phyloP scores from a whole-genome alignment of 30 jellyfish, hydroid and myxozoan genomes.

The Clytia hemisphaerica region DNA sequence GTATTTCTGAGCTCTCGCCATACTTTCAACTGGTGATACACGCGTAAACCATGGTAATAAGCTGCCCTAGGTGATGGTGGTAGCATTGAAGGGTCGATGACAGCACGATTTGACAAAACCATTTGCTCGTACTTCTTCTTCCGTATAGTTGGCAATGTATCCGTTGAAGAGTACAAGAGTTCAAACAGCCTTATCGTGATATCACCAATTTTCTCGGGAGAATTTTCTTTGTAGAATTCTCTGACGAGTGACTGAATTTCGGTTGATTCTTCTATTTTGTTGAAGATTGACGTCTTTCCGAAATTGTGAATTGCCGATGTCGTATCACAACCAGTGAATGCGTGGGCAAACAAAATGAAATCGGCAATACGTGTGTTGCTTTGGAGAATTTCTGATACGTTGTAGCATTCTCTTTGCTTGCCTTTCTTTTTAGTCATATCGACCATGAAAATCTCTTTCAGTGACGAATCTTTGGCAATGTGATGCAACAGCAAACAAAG shows the following conservation, averaged over 20 bases:
- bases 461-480: background rate
- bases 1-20: constrained; percentile 19
- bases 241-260: background rate
- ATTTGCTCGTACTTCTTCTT: constrained; percentile 36
- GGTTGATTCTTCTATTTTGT: background rate
- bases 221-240: background rate
- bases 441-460: constrained; percentile 23
- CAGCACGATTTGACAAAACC: constrained; percentile 30
- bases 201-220: constrained; percentile 21
- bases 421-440: constrained; percentile 9
- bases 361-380: too few relatives aligned
- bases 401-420: constrained; percentile 25
- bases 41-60: constrained; percentile 31
- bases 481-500: constrained; percentile 29
- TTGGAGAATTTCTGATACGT: background rate
- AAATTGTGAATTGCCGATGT: constrained; percentile 19
- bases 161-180: constrained; percentile 13
- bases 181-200: constrained; percentile 8
- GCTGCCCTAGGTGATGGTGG: constrained; percentile 50
- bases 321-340: constrained; percentile 22
- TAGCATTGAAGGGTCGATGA: constrained; percentile 23
- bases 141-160: constrained; percentile 16
- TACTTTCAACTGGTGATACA: constrained; percentile 16
- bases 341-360: constrained; percentile 3
- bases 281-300: background rate